Percentiles rank a stretch among this genome's conserved stretches.
Evolutionary conservation across 2,797 vertebrate species (phyloP).

Genomic region (Acanthis flammea): DNA sequence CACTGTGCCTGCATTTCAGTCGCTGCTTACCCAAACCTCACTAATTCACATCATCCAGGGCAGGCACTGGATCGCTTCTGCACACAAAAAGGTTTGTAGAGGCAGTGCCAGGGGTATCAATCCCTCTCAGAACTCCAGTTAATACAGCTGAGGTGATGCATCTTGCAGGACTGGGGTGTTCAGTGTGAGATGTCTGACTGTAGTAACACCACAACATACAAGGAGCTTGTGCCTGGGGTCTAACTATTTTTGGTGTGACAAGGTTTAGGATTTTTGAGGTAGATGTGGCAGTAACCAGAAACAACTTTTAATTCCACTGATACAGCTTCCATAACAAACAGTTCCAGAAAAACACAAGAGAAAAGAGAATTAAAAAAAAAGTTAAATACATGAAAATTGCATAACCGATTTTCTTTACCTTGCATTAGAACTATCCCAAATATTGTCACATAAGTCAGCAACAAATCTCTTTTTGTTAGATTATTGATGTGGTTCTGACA

Average conservation of each 20-base stretch:
- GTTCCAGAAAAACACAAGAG: background rate
- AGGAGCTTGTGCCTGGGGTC: background rate
- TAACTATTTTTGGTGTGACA: background rate
- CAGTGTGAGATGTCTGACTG: background rate
- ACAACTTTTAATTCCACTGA: background rate
- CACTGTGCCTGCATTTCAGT: background rate
- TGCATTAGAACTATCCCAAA: background rate
- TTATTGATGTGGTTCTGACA: background rate
- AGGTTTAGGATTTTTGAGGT: background rate
- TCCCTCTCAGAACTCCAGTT: background rate
- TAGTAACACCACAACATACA: background rate
- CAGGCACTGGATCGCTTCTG: background rate
- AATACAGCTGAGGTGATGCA: background rate
- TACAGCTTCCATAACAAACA: background rate
- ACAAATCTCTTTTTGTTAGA: background rate
- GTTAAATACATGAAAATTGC: background rate
- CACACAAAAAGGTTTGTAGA: background rate
- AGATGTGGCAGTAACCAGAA: background rate
- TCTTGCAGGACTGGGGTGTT: background rate
- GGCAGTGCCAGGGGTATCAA: background rate
- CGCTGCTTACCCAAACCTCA: background rate
- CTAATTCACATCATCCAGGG: background rate
- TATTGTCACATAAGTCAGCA: background rate
- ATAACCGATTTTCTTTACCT: background rate
- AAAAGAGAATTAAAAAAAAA: background rate